Base-by-base conservation (phyloP, 2,888 invertebrate genomes). In the Parapristionchus giblindavisi region DNA sequence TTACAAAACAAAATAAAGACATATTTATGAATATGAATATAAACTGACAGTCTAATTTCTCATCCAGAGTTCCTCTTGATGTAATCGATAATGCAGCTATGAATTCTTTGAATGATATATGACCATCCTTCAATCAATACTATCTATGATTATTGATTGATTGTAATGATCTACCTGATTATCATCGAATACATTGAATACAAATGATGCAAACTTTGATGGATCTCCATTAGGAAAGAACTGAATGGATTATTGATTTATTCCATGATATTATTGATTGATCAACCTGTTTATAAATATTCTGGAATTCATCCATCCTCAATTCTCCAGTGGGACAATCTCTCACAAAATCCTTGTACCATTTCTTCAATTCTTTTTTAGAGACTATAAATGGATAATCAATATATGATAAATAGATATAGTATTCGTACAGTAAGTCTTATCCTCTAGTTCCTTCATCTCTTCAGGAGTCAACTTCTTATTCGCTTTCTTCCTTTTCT, bases 181-280 rank as follows among this genome's bases (percentile, higher is more conserved):
- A 91, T 96, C 95, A 89, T 97, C 97, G 90, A 98, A 98, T 72
- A 98, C 98, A 88, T 96, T 93, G 92, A 98, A 98, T 78, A 98
- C 97, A 88, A 97, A 92, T 74, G 95, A 94, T 66, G 98, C 97
- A 89, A 98, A 99, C 91, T 97, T 98, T 88, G 96, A 95, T 51
- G 98, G 96, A 91, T 98, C 96, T 83, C 98, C 98, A 92, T 97
- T 95, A 74, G 98, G 98, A 90, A 99, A 98, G 91, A 99, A 98
- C 90, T 98, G 96, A 91, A 95, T 95, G 91, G 98, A 99, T 40
- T 14, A 1, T 43, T 3, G 36, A 36, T 61, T 36, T 17, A 43
- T 2, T 81, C 80, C 32, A 66, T 3, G n/a, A 52, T 58, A 17
- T 58, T 58, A 14, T 0, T 2, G 21, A 24, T 24, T 29, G 3